Evolutionary conservation across 2,113 vertebrate genomes (phyloP), one percentile per base, ranked within the genome.

Genomic region (Corythoichthys intestinalis): DNA sequence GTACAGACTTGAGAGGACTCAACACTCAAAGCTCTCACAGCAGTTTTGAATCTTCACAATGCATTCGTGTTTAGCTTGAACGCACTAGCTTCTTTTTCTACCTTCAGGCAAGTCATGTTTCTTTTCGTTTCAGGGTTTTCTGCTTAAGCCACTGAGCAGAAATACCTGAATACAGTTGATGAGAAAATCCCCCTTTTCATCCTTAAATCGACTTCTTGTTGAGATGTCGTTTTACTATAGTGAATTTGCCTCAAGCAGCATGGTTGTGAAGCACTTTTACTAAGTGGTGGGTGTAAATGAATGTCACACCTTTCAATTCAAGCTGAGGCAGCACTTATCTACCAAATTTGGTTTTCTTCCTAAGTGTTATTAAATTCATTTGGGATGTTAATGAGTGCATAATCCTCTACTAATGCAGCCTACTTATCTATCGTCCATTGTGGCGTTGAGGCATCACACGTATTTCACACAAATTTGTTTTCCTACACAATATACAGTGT

Each of bases 201-300:
- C 73, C 83, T 73, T 81, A 81, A 85, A 84, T 79, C 77, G 78
- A 70, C 70, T 77, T 77, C 67, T 84, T 78, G 78, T 85, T 72
- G 65, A 83, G 76, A 77, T 85, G 81, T 70, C 78, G 81, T 86
- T 85, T 79, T 71, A 13, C 64, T 66, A 71, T 72, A 74, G 74
- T 75, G 76, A 78, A 85, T 73, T 41, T 71, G 71, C 62, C 76
- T 86, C 60, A 74, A 86, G 82, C 84, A 80, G 70, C 80, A 64
- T 15, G 61, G 70, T 81, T 79, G 73, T 79, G 70, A 65, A 79
- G 64, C 78, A n/a, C 73, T 77, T 66, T 28, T 74, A 38, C 34
- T 46, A 72, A 86, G 74, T 76, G 80, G 76, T 71, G 83, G 76
- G 85, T 86, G 81, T 80, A 84, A 86, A 86, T 81, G 81, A 90